phyloP scores from a whole-genome alignment of 1,140 invertebrate genomes.

The Trachelipus rathkii region DNA sequence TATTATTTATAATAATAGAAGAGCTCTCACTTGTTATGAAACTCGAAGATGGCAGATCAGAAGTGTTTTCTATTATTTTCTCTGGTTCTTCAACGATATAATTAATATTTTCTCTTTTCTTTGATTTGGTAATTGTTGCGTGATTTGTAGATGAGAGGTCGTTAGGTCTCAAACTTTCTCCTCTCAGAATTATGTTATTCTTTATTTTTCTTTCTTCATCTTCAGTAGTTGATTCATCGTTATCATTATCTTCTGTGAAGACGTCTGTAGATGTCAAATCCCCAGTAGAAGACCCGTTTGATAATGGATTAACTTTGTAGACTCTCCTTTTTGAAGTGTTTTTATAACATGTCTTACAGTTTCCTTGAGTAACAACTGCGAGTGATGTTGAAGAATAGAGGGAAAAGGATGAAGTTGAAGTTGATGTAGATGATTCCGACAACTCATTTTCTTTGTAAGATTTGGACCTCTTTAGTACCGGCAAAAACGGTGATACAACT shows the following conservation, averaged over 20 bases:
- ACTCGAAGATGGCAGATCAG: not conserved
- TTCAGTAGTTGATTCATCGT: not conserved
- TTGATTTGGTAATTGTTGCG: not conserved
- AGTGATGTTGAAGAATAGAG: not conserved
- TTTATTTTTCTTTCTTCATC: not conserved
- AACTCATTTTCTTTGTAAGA: not conserved
- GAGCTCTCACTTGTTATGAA: not conserved
- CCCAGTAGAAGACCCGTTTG: not conserved
- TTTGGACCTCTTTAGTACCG: not conserved
- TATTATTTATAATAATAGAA: not conserved
- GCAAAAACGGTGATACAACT: not conserved
- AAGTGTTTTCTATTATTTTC: not conserved
- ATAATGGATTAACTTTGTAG: not conserved
- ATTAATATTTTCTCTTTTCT: not conserved
- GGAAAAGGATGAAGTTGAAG: not conserved
- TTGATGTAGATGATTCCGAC: not conserved
- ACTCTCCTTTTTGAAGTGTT: not conserved
- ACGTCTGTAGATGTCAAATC: not conserved
- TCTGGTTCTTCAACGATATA: not conserved
- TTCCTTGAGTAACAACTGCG: not conserved
- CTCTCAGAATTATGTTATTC: not conserved
- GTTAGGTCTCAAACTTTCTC: not conserved
- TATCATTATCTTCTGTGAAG: not conserved
- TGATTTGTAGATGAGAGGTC: not conserved
- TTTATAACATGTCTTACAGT: not conserved